Evolutionary conservation across 92 coral and sea anemone genomes (phyloP).

Genomic region (Zoanthus gigantus): DNA sequence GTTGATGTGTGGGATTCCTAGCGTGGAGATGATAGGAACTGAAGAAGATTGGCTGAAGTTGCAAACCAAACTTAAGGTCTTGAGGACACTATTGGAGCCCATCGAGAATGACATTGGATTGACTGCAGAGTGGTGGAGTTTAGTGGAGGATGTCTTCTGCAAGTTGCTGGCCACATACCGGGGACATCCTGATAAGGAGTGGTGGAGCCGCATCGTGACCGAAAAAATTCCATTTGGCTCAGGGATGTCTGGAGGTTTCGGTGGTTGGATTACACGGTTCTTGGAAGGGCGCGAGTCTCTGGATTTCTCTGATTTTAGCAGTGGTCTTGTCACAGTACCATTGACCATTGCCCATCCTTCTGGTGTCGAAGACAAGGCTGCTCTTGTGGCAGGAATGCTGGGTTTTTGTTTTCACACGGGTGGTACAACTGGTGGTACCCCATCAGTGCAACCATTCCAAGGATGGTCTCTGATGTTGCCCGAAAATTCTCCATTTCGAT

Average conservation of each 20-base stretch:
- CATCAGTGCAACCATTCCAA: conserved; percentile 60
- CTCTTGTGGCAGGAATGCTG: conserved; percentile 71
- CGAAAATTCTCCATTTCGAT: conserved; percentile 57
- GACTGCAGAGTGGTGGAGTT: conserved; percentile 67
- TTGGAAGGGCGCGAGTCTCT: conserved; percentile 43
- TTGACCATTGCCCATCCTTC: conserved; percentile 38
- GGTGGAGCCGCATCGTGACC: conserved; percentile 68
- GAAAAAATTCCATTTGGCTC: conserved; percentile 37
- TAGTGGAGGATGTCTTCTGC: conserved; percentile 58
- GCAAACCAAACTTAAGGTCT: conserved; percentile 48
- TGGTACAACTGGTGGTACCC: not conserved
- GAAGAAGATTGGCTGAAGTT: conserved; percentile 67
- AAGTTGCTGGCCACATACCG: conserved; percentile 70
- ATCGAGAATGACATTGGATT: conserved; percentile 56
- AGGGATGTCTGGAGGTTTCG: conserved; percentile 21
- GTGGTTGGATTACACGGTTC: conserved; percentile 66
- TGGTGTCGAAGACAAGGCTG: conserved; percentile 48
- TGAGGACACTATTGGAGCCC: conserved; percentile 59
- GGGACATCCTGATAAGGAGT: conserved; percentile 57
- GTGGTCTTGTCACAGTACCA: conserved; percentile 73
- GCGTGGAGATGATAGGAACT: conserved; percentile 67
- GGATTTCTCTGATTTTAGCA: conserved; percentile 7
- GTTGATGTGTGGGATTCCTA: conserved; percentile 67
- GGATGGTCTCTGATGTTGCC: conserved; percentile 67
- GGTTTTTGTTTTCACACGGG: conserved; percentile 50